These are phyloP conservation scores for Crypturellus tataupa DNA, from an alignment of 2,797 vertebrate species.

Conservation along the genomic window DNA sequence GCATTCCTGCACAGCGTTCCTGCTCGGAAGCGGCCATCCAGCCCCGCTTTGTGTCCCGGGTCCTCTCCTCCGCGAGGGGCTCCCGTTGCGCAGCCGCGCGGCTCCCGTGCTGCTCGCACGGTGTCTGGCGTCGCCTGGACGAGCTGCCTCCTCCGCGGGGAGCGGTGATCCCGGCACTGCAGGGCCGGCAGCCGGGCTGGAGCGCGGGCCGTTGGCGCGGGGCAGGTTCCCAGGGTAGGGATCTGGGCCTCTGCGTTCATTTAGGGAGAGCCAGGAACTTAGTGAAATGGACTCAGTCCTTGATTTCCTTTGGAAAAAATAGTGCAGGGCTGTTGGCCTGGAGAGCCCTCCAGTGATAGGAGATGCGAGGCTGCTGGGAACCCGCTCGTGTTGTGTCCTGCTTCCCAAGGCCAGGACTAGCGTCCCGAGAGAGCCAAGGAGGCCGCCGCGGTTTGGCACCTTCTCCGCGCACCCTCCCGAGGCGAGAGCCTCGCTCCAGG, in stretches of 20 bases:
- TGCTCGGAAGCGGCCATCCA: too few relatives aligned
- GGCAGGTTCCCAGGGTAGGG: too few relatives aligned
- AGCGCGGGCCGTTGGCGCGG: too few relatives aligned
- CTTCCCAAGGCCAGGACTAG: neutral
- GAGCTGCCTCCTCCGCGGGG: too few relatives aligned
- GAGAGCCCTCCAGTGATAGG: neutral
- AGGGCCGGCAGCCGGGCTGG: too few relatives aligned
- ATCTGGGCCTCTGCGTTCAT: neutral
- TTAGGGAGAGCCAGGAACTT: neutral
- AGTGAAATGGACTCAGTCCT: neutral
- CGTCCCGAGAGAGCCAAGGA: neutral
- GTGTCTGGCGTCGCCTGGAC: too few relatives aligned
- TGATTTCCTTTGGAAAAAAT: neutral
- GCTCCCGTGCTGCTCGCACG: too few relatives aligned
- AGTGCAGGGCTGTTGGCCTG: neutral
- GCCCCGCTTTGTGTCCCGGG: too few relatives aligned
- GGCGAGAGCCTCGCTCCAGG: neutral
- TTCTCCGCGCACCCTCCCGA: neutral
- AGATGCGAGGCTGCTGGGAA: neutral
- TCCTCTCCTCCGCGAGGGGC: too few relatives aligned
- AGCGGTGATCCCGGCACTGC: too few relatives aligned
- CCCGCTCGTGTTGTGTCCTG: neutral
- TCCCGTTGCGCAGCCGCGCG: too few relatives aligned
- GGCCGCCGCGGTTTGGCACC: neutral
- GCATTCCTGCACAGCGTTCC: too few relatives aligned